Conservation (phyloP, 2,888 invertebrate species). For the Rugalucina vietnamica region DNA sequence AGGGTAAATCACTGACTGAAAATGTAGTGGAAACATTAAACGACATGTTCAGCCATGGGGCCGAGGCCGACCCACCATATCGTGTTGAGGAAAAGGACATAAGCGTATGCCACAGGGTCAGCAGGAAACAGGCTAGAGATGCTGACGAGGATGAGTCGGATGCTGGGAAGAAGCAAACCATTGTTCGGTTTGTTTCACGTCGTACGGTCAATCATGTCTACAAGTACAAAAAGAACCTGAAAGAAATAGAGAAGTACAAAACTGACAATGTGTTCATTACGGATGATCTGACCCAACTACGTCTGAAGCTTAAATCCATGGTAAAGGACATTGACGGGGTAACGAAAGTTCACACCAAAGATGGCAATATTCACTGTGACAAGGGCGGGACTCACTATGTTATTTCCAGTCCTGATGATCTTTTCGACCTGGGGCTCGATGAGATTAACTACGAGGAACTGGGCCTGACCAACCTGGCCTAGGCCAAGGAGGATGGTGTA, state of each 20-base stretch:
- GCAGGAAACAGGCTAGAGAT: too few species aligned
- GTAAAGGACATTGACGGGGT: too few species aligned
- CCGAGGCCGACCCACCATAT: too few species aligned
- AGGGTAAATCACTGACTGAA: neutral
- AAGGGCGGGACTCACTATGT: neutral
- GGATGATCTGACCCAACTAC: too few species aligned
- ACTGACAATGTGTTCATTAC: neutral
- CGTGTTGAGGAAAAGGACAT: too few species aligned
- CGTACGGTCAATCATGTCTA: neutral
- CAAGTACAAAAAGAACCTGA: neutral
- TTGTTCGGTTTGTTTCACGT: neutral
- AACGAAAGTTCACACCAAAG: neutral
- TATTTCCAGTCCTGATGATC: neutral
- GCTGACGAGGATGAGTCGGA: too few species aligned
- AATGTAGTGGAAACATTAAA: neutral
- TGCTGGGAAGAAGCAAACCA: neutral
- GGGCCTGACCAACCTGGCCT: neutral
- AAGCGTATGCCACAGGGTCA: neutral
- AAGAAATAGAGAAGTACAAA: neutral
- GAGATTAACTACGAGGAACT: neutral
- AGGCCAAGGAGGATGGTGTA: neutral
- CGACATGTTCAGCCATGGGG: neutral
- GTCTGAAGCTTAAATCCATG: neutral
- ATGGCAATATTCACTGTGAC: neutral
- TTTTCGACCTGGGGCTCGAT: neutral